phyloP scores from a whole-genome alignment of 2,888 invertebrate genomes.

The Protophormia terraenovae region DNA sequence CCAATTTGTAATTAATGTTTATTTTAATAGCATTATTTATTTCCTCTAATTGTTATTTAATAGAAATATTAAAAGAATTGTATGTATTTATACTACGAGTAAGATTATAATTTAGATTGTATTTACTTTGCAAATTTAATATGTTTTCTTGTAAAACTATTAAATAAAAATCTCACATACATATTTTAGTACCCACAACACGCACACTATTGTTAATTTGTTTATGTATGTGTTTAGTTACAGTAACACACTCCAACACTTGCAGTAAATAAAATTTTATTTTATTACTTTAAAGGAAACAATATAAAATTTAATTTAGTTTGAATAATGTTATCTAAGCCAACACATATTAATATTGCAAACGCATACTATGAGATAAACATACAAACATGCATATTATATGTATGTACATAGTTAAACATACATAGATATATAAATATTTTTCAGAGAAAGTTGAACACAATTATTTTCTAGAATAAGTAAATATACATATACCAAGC shows the following conservation, averaged over 20 bases:
- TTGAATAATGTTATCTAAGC: slow-evolving; percentile 54
- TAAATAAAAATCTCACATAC: not conserved
- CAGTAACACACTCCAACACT: no score
- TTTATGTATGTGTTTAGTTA: no score
- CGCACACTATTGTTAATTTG: not conserved
- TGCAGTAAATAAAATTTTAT: slow-evolving; percentile 17
- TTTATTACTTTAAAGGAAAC: slow-evolving; percentile 30
- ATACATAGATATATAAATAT: no score
- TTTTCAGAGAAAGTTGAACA: not conserved
- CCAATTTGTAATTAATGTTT: no score
- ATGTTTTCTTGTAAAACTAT: not conserved
- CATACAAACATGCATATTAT: not conserved
- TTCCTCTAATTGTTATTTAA: not conserved
- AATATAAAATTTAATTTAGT: slow-evolving; percentile 40
- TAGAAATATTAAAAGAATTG: not conserved
- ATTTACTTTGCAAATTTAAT: slow-evolving; percentile 14
- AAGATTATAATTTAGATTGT: not conserved
- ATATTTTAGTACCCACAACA: not conserved
- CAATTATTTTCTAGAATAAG: no score
- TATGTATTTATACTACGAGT: not conserved
- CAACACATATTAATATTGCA: slow-evolving; percentile 4
- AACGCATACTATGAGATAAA: not conserved
- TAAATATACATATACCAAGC: no score
- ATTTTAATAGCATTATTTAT: not conserved
- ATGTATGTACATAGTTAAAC: no score